Conservation (phyloP, 1,140 invertebrate species). For the Saxidomus purpurata region DNA sequence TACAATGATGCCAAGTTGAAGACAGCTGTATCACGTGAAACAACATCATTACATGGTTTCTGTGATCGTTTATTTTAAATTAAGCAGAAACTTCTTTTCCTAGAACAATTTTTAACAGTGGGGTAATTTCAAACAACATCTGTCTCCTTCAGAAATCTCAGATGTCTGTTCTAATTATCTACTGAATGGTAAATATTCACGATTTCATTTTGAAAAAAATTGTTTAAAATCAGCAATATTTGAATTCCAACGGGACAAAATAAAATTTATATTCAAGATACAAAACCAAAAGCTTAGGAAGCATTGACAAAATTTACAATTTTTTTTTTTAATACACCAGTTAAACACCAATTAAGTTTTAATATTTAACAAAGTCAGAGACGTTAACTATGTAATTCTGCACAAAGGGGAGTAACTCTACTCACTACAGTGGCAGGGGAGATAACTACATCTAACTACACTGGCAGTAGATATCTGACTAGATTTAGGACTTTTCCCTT, state of each 20-base stretch:
- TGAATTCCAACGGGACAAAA: neutral
- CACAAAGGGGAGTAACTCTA: slow-evolving; percentile 14
- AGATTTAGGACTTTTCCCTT: slow-evolving; percentile 4
- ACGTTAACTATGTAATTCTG: neutral
- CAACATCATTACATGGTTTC: neutral
- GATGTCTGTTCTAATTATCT: neutral
- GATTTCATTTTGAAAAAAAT: too few relatives aligned
- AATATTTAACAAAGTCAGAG: neutral
- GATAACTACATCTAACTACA: slow-evolving; percentile 38
- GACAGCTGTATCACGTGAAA: too few relatives aligned
- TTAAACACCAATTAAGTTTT: neutral
- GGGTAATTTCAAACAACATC: neutral
- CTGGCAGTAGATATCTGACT: slow-evolving; percentile 45
- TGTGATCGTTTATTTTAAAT: neutral
- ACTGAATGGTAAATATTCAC: too few relatives aligned
- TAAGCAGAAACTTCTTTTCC: neutral
- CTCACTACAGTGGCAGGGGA: neutral
- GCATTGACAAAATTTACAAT: neutral
- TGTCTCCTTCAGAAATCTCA: neutral
- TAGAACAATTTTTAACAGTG: neutral
- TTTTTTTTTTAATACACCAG: neutral
- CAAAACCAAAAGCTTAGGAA: neutral
- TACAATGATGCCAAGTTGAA: too few relatives aligned
- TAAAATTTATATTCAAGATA: neutral
- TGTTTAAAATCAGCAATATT: too few relatives aligned